Base-by-base conservation (phyloP, 1,140 invertebrate genomes). In the Drosophila teissieri region DNA sequence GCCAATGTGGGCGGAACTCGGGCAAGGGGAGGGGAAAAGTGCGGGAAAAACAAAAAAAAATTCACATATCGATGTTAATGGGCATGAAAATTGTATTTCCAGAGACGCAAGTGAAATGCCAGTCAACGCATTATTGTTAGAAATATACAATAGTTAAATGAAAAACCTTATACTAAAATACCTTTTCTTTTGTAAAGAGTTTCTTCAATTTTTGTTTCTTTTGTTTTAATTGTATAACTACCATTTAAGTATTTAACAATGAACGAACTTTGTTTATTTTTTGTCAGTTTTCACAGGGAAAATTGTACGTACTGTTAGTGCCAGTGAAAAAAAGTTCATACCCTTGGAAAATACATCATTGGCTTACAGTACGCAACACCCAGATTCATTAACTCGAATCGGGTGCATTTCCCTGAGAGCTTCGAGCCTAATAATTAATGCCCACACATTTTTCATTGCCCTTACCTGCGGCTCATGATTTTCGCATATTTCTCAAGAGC, bases 401-500 rank as follows among this genome's bases (percentile, higher is more conserved):
- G 12, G 19, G n/a, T 17, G 36, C 19, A 49, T 40, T 70, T 70
- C 51, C 67, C 42, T 70, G 65, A 36, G 53, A 54, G 40, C 56
- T 48, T 55, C 48, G 42, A 67, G 72, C 15, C 60, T 44, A 65
- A 79, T 86, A 86, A 86, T 86, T 82, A 86, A 86, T 82, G 69
- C 75, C 57, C 55, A 54, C 51, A 68, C 63, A 88, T 65, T 65
- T 81, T 63, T 77, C 58, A 60, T 67, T 10, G 34, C 49, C 51
- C 37, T 58, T 44, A 11, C 42, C 37, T 44, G 51, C 44, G 42
- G 53, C 62, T 81, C 55, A 81, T 81, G 76, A 74, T 78, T 65
- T 65, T 62, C 73, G 36, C 82, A 86, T 82, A 81, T 82, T 81
- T 82, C 74, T 75, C 73, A 54, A 22, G 64, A 57, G 51, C 42